Conservation (phyloP, 1,140 invertebrate genomes). For the Brachionus rotundiformis region DNA sequence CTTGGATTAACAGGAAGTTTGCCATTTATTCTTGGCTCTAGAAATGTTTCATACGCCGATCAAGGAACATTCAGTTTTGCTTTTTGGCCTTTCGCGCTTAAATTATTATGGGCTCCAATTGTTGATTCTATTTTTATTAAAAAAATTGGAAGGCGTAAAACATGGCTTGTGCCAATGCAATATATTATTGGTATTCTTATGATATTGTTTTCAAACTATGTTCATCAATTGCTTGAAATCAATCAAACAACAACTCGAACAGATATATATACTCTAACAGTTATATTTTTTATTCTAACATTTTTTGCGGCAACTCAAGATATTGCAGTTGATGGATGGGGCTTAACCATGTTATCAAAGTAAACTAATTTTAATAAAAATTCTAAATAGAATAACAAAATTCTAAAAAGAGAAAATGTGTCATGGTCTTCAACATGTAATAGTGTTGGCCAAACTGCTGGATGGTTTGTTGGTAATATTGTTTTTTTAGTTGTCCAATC, state of each 20-base stretch:
- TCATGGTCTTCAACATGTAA: slow-evolving; percentile 99
- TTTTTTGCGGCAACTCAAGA: slow-evolving; percentile 93
- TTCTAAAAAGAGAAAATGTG: slow-evolving; percentile 74
- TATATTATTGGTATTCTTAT: slow-evolving; percentile 67
- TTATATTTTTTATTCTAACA: slow-evolving; percentile 82
- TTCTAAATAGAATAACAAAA: slow-evolving; percentile 41
- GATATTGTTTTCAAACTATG: slow-evolving; percentile 62
- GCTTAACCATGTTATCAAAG: slow-evolving; percentile 85
- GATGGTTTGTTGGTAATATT: slow-evolving; percentile 95
- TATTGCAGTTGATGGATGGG: slow-evolving; percentile 99
- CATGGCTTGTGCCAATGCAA: slow-evolving; percentile 93
- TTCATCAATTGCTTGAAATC: slow-evolving; percentile 21
- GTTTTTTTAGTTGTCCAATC: slow-evolving; percentile 94
- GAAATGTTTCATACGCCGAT: background rate
- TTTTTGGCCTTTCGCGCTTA: slow-evolving; percentile 91
- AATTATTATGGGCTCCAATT: slow-evolving; percentile 94
- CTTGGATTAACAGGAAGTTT: slow-evolving; percentile 87
- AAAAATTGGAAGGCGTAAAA: slow-evolving; percentile 86
- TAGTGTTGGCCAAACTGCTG: slow-evolving; percentile 96
- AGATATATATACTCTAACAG: slow-evolving; percentile 61
- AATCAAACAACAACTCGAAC: slow-evolving; percentile 21
- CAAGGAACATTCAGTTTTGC: slow-evolving; percentile 97
- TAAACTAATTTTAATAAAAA: background rate
- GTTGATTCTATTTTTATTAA: slow-evolving; percentile 85
- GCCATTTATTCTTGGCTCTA: slow-evolving; percentile 77